phyloP scores from a whole-genome alignment of 2,888 invertebrate genomes.

The Abscondita cerata region DNA sequence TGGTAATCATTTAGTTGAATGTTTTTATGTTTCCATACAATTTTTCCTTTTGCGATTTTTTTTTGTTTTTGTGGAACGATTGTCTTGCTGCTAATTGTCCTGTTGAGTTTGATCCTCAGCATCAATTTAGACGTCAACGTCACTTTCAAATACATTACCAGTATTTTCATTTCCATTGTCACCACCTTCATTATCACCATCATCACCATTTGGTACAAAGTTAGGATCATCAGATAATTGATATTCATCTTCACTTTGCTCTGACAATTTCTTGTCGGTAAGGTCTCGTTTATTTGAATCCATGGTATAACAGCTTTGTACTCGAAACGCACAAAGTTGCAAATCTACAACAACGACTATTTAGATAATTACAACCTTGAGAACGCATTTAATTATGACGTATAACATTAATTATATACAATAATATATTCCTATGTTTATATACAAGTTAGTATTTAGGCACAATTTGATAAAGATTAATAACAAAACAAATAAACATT shows the following conservation, averaged over 20 bases:
- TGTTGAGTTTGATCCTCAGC: background rate
- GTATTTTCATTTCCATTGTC: constrained; percentile 1
- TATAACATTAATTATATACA: background rate
- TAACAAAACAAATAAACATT: too few relatives aligned
- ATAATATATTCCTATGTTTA: too few relatives aligned
- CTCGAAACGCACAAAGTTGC: constrained; percentile 10
- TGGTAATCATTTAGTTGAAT: constrained; percentile 1
- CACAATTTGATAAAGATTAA: too few relatives aligned
- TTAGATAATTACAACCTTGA: background rate
- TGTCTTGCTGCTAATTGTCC: background rate
- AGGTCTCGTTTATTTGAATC: background rate
- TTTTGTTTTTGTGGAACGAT: background rate
- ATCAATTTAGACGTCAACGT: background rate
- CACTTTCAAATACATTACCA: background rate
- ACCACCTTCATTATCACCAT: background rate
- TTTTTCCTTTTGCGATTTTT: background rate
- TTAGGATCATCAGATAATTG: background rate
- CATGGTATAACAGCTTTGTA: constrained; percentile 1
- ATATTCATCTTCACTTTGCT: background rate
- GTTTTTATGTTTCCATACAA: background rate
- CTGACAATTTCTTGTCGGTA: background rate
- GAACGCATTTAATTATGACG: background rate
- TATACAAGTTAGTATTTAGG: too few relatives aligned
- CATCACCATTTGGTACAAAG: background rate
- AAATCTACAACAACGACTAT: constrained; percentile 6